phyloP scores from a whole-genome alignment of 30 jellyfish, hydroid and myxozoan genomes.

The Pelagia noctiluca region DNA sequence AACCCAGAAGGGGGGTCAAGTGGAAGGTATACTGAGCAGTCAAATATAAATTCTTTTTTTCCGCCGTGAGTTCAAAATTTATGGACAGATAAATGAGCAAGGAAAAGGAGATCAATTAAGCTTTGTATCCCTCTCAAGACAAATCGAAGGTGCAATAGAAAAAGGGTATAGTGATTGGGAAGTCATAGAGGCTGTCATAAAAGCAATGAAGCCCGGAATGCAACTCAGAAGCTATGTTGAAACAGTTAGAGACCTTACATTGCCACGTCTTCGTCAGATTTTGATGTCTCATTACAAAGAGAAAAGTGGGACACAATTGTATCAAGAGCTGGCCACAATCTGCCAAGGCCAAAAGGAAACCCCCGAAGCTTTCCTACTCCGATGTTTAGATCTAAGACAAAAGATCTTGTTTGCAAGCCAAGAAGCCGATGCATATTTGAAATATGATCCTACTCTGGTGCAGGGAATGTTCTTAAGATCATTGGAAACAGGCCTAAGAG shows the following conservation, averaged over 20 bases:
- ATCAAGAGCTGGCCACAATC: slow-evolving; percentile 13
- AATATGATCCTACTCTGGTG: slow-evolving; percentile 6
- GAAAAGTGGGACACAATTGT: slow-evolving; percentile 24
- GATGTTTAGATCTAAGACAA: slow-evolving; percentile 12
- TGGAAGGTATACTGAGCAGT: too few species aligned
- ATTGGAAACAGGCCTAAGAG: slow-evolving; percentile 46
- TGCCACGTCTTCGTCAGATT: slow-evolving; percentile 20
- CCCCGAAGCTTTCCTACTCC: slow-evolving; percentile 25
- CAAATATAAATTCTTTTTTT: background rate
- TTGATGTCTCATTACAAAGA: slow-evolving; percentile 34
- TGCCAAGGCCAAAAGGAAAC: slow-evolving; percentile 34
- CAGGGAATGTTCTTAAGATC: slow-evolving; percentile 22
- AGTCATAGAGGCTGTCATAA: slow-evolving; percentile 19
- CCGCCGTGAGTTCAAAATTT: slow-evolving; percentile 25
- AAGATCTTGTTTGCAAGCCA: slow-evolving; percentile 16
- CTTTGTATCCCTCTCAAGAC: slow-evolving; percentile 44
- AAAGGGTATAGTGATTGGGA: slow-evolving; percentile 17
- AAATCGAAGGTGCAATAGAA: slow-evolving; percentile 34
- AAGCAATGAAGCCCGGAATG: slow-evolving; percentile 30
- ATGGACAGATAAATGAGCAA: slow-evolving; percentile 34
- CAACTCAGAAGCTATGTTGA: slow-evolving; percentile 29
- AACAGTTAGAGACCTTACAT: slow-evolving; percentile 35
- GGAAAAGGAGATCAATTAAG: slow-evolving; percentile 37
- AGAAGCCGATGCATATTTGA: background rate
- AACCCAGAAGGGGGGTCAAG: too few species aligned